Evolutionary conservation across 1,140 invertebrate genomes (phyloP).

Genomic region (Hermatobates lingyangjiaoensis): DNA sequence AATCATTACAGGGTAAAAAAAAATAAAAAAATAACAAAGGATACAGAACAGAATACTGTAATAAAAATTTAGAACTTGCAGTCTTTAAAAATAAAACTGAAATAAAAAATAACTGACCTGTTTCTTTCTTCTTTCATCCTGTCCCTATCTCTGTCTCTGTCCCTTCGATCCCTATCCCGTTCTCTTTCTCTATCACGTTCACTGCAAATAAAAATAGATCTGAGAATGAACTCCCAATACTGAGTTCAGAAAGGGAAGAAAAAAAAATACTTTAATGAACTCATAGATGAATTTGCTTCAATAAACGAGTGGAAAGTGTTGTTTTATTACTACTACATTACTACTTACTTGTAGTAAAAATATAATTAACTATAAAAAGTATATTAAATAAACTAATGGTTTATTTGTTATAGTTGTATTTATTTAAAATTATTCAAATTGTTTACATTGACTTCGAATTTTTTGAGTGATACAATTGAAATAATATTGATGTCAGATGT

Average conservation of each 20-base stretch:
- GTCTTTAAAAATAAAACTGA: not conserved
- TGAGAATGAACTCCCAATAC: not conserved
- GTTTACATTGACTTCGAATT: too few relatives aligned
- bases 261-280: not conserved
- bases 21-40: not conserved
- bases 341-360: too few relatives aligned
- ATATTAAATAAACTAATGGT: too few relatives aligned
- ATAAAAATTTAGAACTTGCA: too few relatives aligned
- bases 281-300: not conserved
- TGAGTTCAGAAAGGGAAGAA: not conserved
- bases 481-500: too few relatives aligned
- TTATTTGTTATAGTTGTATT: too few relatives aligned
- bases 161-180: constrained; percentile 8
- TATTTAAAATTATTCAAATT: too few relatives aligned
- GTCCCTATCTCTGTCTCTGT: constrained; percentile 8
- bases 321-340: too few relatives aligned
- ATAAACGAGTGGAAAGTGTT: not conserved
- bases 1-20: not conserved
- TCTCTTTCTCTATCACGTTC: constrained; percentile 10
- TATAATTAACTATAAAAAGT: too few relatives aligned
- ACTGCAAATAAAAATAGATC: not conserved
- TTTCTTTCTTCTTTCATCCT: not conserved
- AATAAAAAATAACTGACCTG: not conserved
- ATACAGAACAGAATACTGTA: not conserved
- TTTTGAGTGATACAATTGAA: too few relatives aligned